Conservation (phyloP, 2,888 invertebrate genomes). For the Labia minor region DNA sequence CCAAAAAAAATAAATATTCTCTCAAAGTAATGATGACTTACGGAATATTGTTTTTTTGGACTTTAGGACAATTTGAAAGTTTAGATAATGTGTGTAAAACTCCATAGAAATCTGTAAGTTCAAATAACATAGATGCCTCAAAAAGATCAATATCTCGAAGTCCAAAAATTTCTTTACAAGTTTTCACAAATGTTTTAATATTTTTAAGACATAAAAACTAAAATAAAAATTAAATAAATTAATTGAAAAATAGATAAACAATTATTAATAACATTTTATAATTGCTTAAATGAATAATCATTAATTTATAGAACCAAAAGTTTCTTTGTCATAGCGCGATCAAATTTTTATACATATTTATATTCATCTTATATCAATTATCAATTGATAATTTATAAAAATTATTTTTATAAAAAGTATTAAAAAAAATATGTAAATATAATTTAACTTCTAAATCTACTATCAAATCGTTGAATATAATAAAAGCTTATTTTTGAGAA, state of each 20-base stretch:
- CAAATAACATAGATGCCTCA: conserved; percentile 90
- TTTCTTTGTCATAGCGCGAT: too few relatives aligned
- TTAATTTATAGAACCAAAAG: too few relatives aligned
- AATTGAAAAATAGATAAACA: not conserved
- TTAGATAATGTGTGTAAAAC: conserved; percentile 84
- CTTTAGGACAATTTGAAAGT: conserved; percentile 70
- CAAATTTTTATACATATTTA: too few relatives aligned
- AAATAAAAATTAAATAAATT: conserved; percentile 32
- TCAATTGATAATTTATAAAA: too few relatives aligned
- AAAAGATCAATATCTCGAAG: conserved; percentile 80
- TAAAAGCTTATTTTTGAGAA: too few relatives aligned
- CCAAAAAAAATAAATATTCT: conserved; percentile 19
- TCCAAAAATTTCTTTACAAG: conserved; percentile 74
- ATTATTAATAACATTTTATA: not conserved
- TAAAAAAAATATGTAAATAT: too few relatives aligned
- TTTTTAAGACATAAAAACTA: conserved; percentile 94
- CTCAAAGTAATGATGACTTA: conserved; percentile 43
- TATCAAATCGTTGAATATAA: too few relatives aligned
- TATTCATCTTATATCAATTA: too few relatives aligned
- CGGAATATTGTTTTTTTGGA: conserved; percentile 55
- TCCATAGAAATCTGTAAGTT: conserved; percentile 87
- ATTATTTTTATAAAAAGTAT: too few relatives aligned
- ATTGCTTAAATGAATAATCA: too few relatives aligned
- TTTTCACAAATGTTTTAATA: conserved; percentile 81
- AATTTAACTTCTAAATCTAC: too few relatives aligned